These are phyloP conservation scores for Drosophila bunnanda DNA, from an alignment of 2,888 invertebrate species.

Conservation along the genomic window DNA sequence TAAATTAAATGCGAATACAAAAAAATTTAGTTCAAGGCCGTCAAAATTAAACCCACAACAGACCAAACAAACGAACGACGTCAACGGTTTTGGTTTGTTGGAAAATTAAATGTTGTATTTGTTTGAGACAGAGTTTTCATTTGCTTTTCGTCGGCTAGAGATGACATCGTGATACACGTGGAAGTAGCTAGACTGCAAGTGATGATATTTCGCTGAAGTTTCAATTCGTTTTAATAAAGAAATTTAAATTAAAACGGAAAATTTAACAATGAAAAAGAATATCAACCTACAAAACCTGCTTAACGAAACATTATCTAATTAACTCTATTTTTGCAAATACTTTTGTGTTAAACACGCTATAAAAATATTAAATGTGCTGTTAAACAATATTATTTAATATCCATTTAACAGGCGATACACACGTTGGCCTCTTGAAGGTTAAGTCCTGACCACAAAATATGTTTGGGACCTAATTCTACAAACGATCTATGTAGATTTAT, in stretches of 20 bases:
- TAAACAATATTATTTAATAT: background rate
- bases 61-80: constrained; percentile 30
- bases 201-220: too few species aligned
- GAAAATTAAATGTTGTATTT: constrained; percentile 57
- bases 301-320: background rate
- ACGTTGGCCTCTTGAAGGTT: background rate
- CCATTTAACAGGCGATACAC: background rate
- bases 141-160: constrained; percentile 6
- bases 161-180: constrained; percentile 20
- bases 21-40: constrained; percentile 81
- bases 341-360: too few species aligned
- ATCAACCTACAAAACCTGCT: background rate
- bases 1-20: constrained; percentile 34
- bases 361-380: too few species aligned
- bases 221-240: too few species aligned
- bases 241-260: too few species aligned
- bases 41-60: constrained; percentile 67
- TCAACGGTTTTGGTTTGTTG: constrained; percentile 35
- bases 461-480: background rate
- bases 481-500: background rate
- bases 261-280: background rate
- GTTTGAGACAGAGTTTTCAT: constrained; percentile 34
- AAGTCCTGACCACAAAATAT: background rate
- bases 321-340: background rate
- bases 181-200: background rate